Percentiles rank a stretch among this genome's conserved stretches.
phyloP scores from a whole-genome alignment of 2,888 invertebrate genomes.

The Caenorhabditis sp. region DNA sequence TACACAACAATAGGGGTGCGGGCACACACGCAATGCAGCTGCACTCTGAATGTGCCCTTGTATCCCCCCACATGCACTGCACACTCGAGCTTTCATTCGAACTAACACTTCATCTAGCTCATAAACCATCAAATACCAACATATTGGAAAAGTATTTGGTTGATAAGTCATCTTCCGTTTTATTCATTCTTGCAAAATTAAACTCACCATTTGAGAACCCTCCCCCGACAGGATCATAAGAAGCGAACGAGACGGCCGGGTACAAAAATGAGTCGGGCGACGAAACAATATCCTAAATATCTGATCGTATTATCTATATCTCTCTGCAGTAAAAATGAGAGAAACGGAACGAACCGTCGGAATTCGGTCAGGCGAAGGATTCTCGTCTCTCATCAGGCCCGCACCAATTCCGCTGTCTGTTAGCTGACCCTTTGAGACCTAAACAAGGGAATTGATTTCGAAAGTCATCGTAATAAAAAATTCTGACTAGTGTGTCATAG shows the following conservation, averaged over 20 bases:
- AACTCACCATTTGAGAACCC: conserved; percentile 31
- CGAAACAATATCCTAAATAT: conserved; percentile 35
- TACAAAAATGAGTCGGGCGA: conserved; percentile 34
- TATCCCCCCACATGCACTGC: too few species aligned
- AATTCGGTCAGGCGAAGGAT: conserved; percentile 42
- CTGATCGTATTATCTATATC: background rate
- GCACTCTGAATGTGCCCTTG: too few species aligned
- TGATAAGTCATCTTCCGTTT: too few species aligned
- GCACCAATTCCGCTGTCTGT: conserved; percentile 56
- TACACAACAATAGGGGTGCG: background rate
- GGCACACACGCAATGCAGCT: background rate
- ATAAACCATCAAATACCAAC: too few species aligned
- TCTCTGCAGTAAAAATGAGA: background rate
- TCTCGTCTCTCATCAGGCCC: conserved; percentile 41
- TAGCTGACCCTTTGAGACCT: conserved; percentile 48
- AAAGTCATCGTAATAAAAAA: background rate
- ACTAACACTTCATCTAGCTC: too few species aligned
- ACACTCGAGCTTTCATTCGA: too few species aligned
- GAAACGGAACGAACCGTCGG: conserved; percentile 30
- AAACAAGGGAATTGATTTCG: background rate
- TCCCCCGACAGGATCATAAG: conserved; percentile 25
- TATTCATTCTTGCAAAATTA: too few species aligned
- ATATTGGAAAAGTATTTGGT: too few species aligned
- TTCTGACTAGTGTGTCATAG: conserved; percentile 45
- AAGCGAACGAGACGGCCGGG: conserved; percentile 34